phyloP scores from a whole-genome alignment of 2,113 vertebrate species.

The Forbesichthys papilliferus region DNA sequence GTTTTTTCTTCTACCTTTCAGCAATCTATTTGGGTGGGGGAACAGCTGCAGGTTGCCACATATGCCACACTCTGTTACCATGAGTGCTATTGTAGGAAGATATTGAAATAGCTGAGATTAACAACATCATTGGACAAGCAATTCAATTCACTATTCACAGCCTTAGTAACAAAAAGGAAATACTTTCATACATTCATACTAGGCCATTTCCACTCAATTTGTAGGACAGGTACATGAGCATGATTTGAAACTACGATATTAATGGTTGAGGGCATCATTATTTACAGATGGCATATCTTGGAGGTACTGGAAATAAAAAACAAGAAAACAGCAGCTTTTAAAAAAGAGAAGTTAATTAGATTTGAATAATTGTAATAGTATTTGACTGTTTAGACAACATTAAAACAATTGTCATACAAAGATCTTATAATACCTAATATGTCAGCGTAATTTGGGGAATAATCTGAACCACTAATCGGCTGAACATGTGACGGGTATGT shows the following conservation, averaged over 20 bases:
- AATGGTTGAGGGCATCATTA: too few relatives aligned
- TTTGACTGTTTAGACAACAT: background rate
- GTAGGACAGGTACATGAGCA: too few relatives aligned
- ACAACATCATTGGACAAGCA: slow-evolving; percentile 24
- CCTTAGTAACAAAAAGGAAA: too few relatives aligned
- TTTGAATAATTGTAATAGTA: background rate
- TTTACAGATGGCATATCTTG: too few relatives aligned
- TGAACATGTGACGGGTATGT: background rate
- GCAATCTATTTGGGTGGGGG: background rate
- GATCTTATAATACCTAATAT: background rate
- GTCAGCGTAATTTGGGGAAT: background rate
- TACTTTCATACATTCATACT: too few relatives aligned
- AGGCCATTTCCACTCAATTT: too few relatives aligned
- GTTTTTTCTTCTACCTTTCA: too few relatives aligned
- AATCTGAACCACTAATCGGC: background rate
- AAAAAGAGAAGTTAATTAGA: too few relatives aligned
- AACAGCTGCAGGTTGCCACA: slow-evolving; percentile 19
- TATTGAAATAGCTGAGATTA: slow-evolving; percentile 39
- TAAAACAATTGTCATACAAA: background rate
- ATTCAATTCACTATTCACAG: too few relatives aligned
- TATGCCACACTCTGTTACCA: slow-evolving; percentile 55
- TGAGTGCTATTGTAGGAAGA: slow-evolving; percentile 43
- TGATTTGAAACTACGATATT: too few relatives aligned
- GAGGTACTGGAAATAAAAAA: too few relatives aligned
- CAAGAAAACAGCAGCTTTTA: too few relatives aligned